Base-by-base conservation (phyloP, 2,797 vertebrate genomes). In the Notoglanidium macrostoma region DNA sequence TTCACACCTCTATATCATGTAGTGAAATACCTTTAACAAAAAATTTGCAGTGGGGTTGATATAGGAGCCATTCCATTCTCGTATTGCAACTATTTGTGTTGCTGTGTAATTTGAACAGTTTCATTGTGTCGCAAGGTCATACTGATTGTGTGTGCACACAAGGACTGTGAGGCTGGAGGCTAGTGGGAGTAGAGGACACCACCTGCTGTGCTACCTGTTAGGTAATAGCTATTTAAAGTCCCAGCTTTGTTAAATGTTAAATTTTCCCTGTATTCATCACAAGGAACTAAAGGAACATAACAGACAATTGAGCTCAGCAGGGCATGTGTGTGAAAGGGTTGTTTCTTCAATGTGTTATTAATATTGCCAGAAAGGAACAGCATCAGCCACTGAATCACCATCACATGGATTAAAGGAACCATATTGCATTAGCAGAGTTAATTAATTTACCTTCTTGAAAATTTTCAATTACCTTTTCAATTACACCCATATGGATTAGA, bases 121-220 rank as follows among this genome's bases (percentile, higher is more conserved):
- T 14, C 19, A 11, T 82, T 74, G 17, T n/a, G 70, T n/a, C 63
- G 40, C 70, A 61, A 65, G 70, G 72, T 55, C 29, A 26, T 88
- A 65, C 49, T 44, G 83, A 82, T 65, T 32, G 77, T 61, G 77
- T 61, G 78, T 26, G 46, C 26, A 68, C 70, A 67, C 2, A 44
- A 32, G 23, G 80, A 80, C 32, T 55, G 26, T 44, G 26, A 68
- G 70, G 29, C 46, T 67, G 59, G 35, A 83, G 78, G 35, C 35
- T 74, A 80, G n/a, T 68, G 32, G 35, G 26, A 3, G 9, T 10
- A 59, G 61, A 61, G 59, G 35, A 86, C 84, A 44, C 15, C 68
- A 40, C 84, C 49, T 55, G 76, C 87, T 83, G 84, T 77, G 35
- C 63, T 79, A 83, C 87, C 87, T 84, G 85, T 88, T 78, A 54